These are phyloP conservation scores for Mellilla xanthometata DNA, from an alignment of 2,888 invertebrate genomes.

Conservation along the genomic window DNA sequence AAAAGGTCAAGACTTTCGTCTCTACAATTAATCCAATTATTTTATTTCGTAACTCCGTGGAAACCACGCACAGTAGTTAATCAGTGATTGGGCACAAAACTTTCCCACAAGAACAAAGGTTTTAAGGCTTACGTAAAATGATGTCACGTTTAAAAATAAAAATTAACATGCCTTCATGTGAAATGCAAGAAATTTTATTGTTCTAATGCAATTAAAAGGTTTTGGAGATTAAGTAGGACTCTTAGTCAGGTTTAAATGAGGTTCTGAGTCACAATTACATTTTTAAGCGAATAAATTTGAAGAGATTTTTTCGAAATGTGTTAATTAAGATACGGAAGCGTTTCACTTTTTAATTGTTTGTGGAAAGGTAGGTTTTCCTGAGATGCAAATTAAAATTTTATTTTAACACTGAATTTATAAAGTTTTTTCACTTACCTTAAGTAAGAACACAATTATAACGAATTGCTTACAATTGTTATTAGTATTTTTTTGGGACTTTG, in stretches of 20 bases:
- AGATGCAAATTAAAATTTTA: too few species aligned
- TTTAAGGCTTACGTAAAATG: conserved; percentile 29
- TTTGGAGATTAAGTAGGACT: conserved; percentile 20
- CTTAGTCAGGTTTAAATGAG: conserved; percentile 10
- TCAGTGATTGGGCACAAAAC: conserved; percentile 8
- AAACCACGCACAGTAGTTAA: neutral
- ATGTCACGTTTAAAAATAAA: conserved; percentile 26
- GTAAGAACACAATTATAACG: too few species aligned
- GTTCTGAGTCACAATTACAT: conserved; percentile 9
- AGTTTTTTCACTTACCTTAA: too few species aligned
- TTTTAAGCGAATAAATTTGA: neutral
- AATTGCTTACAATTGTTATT: too few species aligned
- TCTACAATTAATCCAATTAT: conserved; percentile 19
- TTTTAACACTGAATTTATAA: too few species aligned
- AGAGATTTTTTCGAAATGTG: conserved; percentile 10
- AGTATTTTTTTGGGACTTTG: too few species aligned
- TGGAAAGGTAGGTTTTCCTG: too few species aligned
- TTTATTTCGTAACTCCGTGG: conserved; percentile 23
- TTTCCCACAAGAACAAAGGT: conserved; percentile 26
- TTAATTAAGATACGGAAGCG: neutral
- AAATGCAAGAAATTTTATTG: conserved; percentile 30
- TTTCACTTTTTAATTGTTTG: conserved; percentile 2
- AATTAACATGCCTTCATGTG: conserved; percentile 29
- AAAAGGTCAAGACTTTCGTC: conserved; percentile 25
- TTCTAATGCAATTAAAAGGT: conserved; percentile 26